Percentiles rank a stretch among this genome's conserved stretches.
Conservation (phyloP, 1,140 invertebrate genomes). For the Bemisia tabaci region DNA sequence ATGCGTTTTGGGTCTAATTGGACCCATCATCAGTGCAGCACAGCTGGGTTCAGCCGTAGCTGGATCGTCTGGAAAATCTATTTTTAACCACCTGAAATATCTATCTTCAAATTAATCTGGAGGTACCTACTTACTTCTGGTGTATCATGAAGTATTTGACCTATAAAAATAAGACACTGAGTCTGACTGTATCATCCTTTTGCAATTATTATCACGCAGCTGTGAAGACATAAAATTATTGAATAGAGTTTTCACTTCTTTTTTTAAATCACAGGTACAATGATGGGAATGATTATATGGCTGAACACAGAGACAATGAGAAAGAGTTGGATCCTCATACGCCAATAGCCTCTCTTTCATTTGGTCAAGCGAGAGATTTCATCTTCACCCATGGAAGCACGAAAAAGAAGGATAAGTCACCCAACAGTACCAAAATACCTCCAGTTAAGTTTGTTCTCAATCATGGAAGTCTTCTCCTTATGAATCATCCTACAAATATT, state of each 20-base stretch:
- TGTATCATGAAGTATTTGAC: no score
- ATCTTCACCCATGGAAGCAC: slow-evolving; percentile 46
- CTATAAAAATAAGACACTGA: no score
- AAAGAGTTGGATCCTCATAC: slow-evolving; percentile 41
- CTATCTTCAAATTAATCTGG: no score
- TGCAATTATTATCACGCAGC: no score
- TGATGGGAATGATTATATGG: slow-evolving; percentile 53
- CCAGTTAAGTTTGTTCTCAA: slow-evolving; percentile 42
- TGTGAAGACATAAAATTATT: neutral
- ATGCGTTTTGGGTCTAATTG: no score
- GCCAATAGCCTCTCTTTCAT: slow-evolving; percentile 53
- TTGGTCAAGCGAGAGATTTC: slow-evolving; percentile 50
- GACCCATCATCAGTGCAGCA: no score
- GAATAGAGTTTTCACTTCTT: neutral
- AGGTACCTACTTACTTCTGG: no score
- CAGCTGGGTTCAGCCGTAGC: no score
- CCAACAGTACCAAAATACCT: slow-evolving; percentile 24
- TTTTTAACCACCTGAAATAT: no score
- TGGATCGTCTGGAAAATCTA: no score
- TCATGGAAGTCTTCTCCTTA: slow-evolving; percentile 50
- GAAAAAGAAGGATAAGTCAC: slow-evolving; percentile 30
- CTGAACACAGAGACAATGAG: slow-evolving; percentile 57
- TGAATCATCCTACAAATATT: slow-evolving; percentile 57
- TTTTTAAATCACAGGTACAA: slow-evolving; percentile 39
- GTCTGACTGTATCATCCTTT: no score